Evolutionary conservation across 2,797 vertebrate species (phyloP).

Genomic region (Onychomys torridus): DNA sequence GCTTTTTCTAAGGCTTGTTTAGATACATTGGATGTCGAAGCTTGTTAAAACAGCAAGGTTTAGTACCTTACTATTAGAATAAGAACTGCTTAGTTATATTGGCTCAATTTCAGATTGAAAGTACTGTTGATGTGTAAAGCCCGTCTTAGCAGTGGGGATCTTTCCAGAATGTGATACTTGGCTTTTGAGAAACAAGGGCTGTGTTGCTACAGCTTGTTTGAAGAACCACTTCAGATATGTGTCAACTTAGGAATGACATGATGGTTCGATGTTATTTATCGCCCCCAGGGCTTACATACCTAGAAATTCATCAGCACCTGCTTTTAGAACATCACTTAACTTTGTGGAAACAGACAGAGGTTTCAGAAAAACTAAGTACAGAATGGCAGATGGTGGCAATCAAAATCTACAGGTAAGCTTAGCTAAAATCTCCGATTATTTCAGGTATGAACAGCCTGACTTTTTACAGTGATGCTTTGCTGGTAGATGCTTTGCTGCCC

Average conservation of each 20-base stretch:
- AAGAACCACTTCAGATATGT: not conserved
- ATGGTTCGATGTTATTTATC: constrained; percentile 20
- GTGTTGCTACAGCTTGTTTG: not conserved
- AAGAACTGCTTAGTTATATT: not conserved
- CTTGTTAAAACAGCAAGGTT: too few relatives aligned
- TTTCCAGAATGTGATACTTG: not conserved
- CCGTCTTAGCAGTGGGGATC: not conserved
- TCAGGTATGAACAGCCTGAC: not conserved
- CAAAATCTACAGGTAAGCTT: constrained; percentile 74
- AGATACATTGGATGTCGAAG: not conserved
- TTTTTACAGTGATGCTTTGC: constrained; percentile 16
- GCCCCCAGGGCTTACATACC: constrained; percentile 54
- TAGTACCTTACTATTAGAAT: too few relatives aligned
- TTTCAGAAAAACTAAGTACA: constrained; percentile 52
- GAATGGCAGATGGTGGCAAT: constrained; percentile 70
- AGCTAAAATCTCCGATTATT: not conserved
- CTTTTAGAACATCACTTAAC: constrained; percentile 71
- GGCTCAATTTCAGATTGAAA: not conserved
- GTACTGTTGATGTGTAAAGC: not conserved
- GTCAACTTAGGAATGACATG: not conserved
- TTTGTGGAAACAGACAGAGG: constrained; percentile 77
- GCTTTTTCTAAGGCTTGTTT: not conserved
- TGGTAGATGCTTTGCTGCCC: not conserved
- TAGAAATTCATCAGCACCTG: constrained; percentile 72
- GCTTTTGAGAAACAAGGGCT: constrained; percentile 16